Percentiles rank a stretch among this genome's conserved stretches.
Evolutionary conservation across 2,113 vertebrate species (phyloP).

Genomic region (Aegypius monachus): DNA sequence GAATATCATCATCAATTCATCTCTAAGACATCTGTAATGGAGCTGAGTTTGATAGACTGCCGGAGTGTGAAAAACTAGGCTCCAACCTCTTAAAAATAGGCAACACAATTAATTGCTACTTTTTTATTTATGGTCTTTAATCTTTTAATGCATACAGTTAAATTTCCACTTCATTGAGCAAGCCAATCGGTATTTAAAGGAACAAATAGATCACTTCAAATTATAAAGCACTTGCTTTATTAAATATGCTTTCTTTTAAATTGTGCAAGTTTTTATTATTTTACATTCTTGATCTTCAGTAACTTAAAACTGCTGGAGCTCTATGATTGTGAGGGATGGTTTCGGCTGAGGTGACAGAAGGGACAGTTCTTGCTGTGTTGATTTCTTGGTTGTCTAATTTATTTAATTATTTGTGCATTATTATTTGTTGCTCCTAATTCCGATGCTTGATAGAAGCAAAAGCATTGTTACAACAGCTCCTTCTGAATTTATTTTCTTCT

Average conservation of each 20-base stretch:
- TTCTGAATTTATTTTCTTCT: not conserved
- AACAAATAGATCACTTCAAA: constrained; percentile 69
- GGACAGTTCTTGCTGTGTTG: not conserved
- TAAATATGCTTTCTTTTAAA: not conserved
- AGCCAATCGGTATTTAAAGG: constrained; percentile 37
- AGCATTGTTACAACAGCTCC: not conserved
- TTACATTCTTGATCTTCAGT: not conserved
- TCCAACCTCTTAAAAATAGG: constrained; percentile 46
- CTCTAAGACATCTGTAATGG: constrained; percentile 68
- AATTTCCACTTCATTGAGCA: constrained; percentile 58
- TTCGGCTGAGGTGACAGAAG: not conserved
- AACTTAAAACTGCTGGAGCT: not conserved
- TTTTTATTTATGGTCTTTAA: constrained; percentile 72
- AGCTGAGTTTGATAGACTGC: constrained; percentile 67
- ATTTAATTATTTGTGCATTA: not conserved
- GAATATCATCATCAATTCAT: constrained; percentile 68
- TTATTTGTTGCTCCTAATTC: not conserved
- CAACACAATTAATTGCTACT: constrained; percentile 65
- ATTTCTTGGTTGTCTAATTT: not conserved
- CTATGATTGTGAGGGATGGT: not conserved
- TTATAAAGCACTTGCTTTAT: constrained; percentile 66
- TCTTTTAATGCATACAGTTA: constrained; percentile 67
- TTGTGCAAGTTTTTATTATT: constrained; percentile 5
- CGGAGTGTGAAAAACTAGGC: constrained; percentile 44
- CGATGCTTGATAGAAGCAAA: not conserved